phyloP scores from a whole-genome alignment of 2,888 invertebrate species.

The Andrena chrysosceles region DNA sequence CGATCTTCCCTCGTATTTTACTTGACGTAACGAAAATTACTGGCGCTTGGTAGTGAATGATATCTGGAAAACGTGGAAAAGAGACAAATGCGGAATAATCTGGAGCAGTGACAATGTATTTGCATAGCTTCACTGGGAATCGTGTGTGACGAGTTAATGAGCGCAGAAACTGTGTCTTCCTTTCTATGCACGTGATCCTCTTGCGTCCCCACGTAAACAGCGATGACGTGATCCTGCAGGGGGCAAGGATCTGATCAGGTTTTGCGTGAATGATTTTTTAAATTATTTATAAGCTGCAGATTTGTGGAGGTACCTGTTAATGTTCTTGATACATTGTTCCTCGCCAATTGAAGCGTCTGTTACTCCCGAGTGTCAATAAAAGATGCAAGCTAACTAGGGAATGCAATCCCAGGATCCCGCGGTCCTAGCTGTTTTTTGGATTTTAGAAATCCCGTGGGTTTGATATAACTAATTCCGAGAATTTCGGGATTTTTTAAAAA shows the following conservation, averaged over 20 bases:
- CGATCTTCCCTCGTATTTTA: conserved; percentile 41
- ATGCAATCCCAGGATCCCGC: too few species aligned
- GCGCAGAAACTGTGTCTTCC: not conserved
- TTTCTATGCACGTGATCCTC: not conserved
- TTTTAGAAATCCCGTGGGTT: too few species aligned
- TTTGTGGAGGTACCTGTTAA: too few species aligned
- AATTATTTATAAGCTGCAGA: not conserved
- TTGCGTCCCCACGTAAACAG: not conserved
- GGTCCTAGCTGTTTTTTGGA: too few species aligned
- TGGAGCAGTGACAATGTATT: not conserved
- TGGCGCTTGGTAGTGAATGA: not conserved
- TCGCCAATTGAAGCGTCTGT: too few species aligned
- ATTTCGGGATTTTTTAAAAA: too few species aligned
- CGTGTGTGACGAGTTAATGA: not conserved
- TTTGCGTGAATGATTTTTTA: too few species aligned
- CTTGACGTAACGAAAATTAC: conserved; percentile 60
- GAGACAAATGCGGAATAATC: not conserved
- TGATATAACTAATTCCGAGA: too few species aligned
- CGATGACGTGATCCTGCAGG: not conserved
- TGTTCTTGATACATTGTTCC: too few species aligned
- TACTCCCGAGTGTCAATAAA: too few species aligned
- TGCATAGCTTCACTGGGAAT: not conserved
- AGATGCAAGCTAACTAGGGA: too few species aligned
- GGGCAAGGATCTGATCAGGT: too few species aligned
- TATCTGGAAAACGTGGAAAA: not conserved